phyloP scores from a whole-genome alignment of 2,888 invertebrate genomes.

The Rhorus exstirpatorius region DNA sequence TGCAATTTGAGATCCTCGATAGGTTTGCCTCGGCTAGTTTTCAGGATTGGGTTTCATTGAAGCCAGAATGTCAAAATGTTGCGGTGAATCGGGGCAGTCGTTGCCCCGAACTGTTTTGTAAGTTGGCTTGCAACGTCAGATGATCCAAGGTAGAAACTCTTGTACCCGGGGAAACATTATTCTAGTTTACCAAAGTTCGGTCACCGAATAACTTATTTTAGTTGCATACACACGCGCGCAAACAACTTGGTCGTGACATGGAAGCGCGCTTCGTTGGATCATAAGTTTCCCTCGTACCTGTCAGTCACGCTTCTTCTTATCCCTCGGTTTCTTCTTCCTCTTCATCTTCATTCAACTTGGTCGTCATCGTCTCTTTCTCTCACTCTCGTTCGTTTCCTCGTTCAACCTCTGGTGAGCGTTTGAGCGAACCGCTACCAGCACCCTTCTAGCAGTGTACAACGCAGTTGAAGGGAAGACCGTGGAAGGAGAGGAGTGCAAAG shows the following conservation, averaged over 20 bases:
- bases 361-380: constrained; percentile 66
- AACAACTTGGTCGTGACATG: constrained; percentile 58
- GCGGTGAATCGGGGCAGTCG: no score
- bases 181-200: no score
- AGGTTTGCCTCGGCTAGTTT: no score
- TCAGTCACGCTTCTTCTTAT: constrained; percentile 70
- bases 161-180: no score
- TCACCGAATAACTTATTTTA: no score
- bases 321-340: constrained; percentile 59
- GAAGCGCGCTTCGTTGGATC: constrained; percentile 77
- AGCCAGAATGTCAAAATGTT: no score
- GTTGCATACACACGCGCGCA: background rate
- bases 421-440: constrained; percentile 56
- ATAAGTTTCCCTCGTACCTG: constrained; percentile 63
- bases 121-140: no score
- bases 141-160: no score
- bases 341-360: constrained; percentile 65
- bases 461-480: background rate
- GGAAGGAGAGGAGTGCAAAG: constrained; percentile 12
- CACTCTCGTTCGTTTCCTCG: constrained; percentile 3
- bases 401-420: constrained; percentile 28
- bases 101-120: no score
- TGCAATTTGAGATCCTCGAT: no score
- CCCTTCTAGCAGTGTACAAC: no score
- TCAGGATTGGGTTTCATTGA: no score